Base-by-base conservation (phyloP, 2,888 invertebrate species). In the Netelia virgata region DNA sequence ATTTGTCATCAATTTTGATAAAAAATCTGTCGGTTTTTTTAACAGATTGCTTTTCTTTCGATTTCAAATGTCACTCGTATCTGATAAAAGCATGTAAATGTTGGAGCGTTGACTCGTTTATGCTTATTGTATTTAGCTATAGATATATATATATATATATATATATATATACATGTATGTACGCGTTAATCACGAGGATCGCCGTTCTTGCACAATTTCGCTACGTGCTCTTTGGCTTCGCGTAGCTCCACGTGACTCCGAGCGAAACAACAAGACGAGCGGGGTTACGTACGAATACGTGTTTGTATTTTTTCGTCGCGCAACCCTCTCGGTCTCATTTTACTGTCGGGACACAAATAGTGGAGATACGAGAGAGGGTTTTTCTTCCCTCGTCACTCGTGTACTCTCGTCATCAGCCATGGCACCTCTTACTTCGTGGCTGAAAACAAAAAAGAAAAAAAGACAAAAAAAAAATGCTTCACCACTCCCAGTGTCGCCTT, bases 181-280 rank as follows among this genome's bases (percentile, higher is more conserved):
- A 28, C 50, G 57, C 23, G 66, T 76, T 28, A 77, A 68, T 77
- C 59, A 59, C 47, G 23, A 28, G 28, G 28, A 28, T 28, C 16
- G n/a, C 53, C 28, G 61, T 61, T 47, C 50, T 72, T 72, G 82
- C 76, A 72, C 82, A 72, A 72, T 78, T 36, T 36, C 68, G 23
- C 23, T 78, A 82, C 73, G 77, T 61, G 68, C 47, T 20, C 23
- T 50, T 53, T 64, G 47, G 36, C 55, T 70, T 63, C 63, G 43
- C 72, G 20, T n/a, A 53, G 57, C 53, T 10, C 70, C 63, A 47
- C 47, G 14, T 57, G 41, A 57, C 9, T 3, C 3, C 53, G 28
- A 14, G 3, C 14, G 47, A 53, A 69, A 68, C 23, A 74, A 80
- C 36, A 50, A 20, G 28, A 14, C 47, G 18, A 5, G 61, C 11